These are phyloP conservation scores for Maccullochella peelii DNA, from an alignment of 2,113 vertebrate genomes.

Conservation along the genomic window DNA sequence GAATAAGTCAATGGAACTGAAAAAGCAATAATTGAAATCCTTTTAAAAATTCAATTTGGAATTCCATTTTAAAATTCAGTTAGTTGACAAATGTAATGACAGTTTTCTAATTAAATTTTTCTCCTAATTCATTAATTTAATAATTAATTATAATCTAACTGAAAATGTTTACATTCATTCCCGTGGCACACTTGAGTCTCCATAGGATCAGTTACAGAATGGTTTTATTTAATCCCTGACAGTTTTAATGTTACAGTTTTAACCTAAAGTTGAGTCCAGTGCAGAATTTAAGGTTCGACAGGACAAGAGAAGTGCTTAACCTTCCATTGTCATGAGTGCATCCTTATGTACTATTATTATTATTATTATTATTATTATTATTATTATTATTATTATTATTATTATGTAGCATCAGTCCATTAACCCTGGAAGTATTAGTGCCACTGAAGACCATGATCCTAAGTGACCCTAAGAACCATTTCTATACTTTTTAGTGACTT, in stretches of 20 bases:
- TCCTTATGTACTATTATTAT: too few relatives aligned
- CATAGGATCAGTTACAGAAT: not conserved
- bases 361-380: too few relatives aligned
- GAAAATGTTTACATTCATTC: not conserved
- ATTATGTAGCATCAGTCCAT: not conserved
- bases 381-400: too few relatives aligned
- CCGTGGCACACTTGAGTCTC: not conserved
- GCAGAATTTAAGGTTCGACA: too few relatives aligned
- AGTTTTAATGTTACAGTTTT: not conserved
- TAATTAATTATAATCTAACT: not conserved
- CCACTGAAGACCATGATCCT: not conserved
- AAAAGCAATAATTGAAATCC: too few relatives aligned
- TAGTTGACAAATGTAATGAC: too few relatives aligned
- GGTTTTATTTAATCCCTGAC: not conserved
- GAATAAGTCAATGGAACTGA: not conserved
- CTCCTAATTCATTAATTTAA: too few relatives aligned
- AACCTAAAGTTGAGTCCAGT: not conserved
- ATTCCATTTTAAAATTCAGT: too few relatives aligned
- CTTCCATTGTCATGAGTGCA: not conserved
- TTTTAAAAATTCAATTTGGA: too few relatives aligned
- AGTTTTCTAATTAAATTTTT: too few relatives aligned
- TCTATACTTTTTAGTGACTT: not conserved
- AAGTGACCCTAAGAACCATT: not conserved
- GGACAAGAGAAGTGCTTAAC: not conserved
- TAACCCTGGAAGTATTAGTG: not conserved